phyloP scores from a whole-genome alignment of 2,888 invertebrate genomes.

The Caenorhabditis imperialis region DNA sequence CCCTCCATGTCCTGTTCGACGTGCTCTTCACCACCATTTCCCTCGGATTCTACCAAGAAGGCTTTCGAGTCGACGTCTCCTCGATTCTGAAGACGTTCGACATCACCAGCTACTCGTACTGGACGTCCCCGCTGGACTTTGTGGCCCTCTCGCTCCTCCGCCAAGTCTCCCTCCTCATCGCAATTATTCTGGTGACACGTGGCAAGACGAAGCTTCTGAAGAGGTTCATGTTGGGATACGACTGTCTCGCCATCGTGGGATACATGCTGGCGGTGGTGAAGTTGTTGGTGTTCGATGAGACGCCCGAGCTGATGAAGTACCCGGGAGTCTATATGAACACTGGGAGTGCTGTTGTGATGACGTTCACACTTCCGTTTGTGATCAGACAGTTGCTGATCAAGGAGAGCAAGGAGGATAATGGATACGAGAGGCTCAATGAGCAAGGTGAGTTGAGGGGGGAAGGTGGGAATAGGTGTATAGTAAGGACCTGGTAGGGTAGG shows the following conservation, averaged over 20 bases:
- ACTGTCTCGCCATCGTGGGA: constrained; percentile 25
- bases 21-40: constrained; percentile 18
- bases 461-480: too few relatives aligned
- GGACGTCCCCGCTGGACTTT: constrained; percentile 45
- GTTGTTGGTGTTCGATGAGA: constrained; percentile 39
- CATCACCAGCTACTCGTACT: constrained; percentile 34
- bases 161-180: constrained; percentile 33
- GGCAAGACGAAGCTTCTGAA: constrained; percentile 25
- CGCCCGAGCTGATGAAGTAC: constrained; percentile 15
- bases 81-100: constrained; percentile 18
- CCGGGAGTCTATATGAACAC: constrained; percentile 41
- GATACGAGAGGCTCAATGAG: constrained; percentile 19
- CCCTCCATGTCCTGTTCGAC: constrained; percentile 24
- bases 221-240: constrained; percentile 14
- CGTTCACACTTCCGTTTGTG: constrained; percentile 17
- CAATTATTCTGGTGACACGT: constrained; percentile 18
- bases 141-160: constrained; percentile 27
- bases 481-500: too few relatives aligned
- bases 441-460: constrained; percentile 9
- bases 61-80: constrained; percentile 13
- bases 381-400: constrained; percentile 17
- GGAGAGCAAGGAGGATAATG: constrained; percentile 9
- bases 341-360: constrained; percentile 20
- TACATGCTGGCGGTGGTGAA: constrained; percentile 40
- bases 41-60: constrained; percentile 33